Evolutionary conservation across 2,797 vertebrate species (phyloP).

Genomic region (Chrosomus eos): DNA sequence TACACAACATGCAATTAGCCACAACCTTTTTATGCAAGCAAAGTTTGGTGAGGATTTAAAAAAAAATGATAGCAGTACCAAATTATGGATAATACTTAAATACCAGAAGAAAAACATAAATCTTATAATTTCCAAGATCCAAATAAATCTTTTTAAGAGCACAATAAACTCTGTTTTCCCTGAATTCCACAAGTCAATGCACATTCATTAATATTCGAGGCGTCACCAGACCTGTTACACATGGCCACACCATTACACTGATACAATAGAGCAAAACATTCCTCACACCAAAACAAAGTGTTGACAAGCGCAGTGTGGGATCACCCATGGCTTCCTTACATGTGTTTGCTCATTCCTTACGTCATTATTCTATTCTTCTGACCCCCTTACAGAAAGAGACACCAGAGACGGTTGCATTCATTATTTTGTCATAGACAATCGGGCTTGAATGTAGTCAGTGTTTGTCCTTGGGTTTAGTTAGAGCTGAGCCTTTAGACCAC

Average conservation of each 20-base stretch:
- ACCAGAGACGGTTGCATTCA: constrained; percentile 56
- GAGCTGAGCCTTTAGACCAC: constrained; percentile 36
- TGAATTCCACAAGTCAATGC: constrained; percentile 56
- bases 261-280: constrained; percentile 69
- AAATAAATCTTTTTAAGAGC: constrained; percentile 53
- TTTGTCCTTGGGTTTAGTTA: constrained; percentile 38
- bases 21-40: not conserved
- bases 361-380: constrained; percentile 59
- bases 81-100: not conserved
- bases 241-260: constrained; percentile 69
- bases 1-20: not conserved
- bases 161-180: constrained; percentile 46
- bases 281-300: constrained; percentile 57
- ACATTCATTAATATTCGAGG: constrained; percentile 70
- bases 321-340: constrained; percentile 58
- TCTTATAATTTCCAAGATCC: constrained; percentile 26
- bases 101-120: constrained; percentile 7
- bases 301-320: constrained; percentile 68
- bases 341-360: constrained; percentile 66
- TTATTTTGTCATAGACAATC: constrained; percentile 46
- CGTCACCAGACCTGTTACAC: constrained; percentile 69
- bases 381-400: constrained; percentile 47
- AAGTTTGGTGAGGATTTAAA: not conserved
- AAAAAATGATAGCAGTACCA: not conserved
- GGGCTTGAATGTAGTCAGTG: constrained; percentile 37